These are phyloP conservation scores for Patella ulyssiponensis DNA, from an alignment of 2,888 invertebrate species.

Conservation along the genomic window DNA sequence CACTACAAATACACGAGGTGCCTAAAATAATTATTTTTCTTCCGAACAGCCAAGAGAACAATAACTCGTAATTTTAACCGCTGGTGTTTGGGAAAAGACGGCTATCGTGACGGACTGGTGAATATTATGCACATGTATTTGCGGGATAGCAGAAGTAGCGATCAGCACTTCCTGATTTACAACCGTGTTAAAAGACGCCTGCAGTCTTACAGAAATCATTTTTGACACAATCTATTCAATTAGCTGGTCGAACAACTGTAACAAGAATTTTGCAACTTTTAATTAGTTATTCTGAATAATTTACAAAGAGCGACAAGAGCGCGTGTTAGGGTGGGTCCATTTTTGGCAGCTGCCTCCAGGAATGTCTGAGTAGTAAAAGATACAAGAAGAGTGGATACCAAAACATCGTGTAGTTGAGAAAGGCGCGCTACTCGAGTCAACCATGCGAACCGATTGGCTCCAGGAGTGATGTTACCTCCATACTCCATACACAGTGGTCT, in stretches of 20 bases:
- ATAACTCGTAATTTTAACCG: background rate
- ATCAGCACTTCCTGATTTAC: background rate
- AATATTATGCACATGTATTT: too few relatives aligned
- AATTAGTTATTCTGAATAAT: constrained; percentile 11
- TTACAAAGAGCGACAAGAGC: constrained; percentile 5
- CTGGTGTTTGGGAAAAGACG: too few relatives aligned
- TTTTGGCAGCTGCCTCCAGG: constrained; percentile 9
- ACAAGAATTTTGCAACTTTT: constrained; percentile 5
- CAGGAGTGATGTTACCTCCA: background rate
- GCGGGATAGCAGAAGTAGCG: too few relatives aligned
- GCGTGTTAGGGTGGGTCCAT: constrained; percentile 2
- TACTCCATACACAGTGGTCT: background rate
- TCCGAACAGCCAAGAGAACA: constrained; percentile 1
- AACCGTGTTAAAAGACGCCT: constrained; percentile 5
- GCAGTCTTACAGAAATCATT: background rate
- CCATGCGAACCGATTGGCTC: background rate
- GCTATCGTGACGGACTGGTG: too few relatives aligned
- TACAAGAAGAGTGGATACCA: too few relatives aligned
- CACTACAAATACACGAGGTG: too few relatives aligned
- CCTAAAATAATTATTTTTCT: background rate
- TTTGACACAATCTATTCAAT: constrained; percentile 7
- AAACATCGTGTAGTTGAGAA: too few relatives aligned
- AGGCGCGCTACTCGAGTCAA: too few relatives aligned
- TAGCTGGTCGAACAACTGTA: constrained; percentile 5
- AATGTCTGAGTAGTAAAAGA: background rate